Evolutionary conservation across 2,113 vertebrate species (phyloP), one percentile per base, ranked within the genome.

Genomic region (Coryphaenoides rupestris): DNA sequence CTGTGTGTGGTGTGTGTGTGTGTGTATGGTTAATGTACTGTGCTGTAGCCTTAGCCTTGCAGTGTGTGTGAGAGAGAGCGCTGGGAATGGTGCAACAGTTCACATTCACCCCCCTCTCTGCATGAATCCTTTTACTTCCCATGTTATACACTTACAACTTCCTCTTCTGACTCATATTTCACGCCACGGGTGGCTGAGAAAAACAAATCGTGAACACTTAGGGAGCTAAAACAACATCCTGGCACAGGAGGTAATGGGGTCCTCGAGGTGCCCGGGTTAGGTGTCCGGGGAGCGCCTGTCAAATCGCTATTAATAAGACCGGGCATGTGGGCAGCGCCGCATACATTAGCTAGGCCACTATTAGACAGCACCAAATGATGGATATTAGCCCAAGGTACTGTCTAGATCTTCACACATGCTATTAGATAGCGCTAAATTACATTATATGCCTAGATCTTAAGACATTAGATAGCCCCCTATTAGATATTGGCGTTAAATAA

Each of bases 221-320:
- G 65, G 62, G 65, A 69, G 79, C 68, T 84, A 79, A 84, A 82
- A 81, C 79, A 86, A 86, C 81, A 82, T 84, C 79, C 77, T 82
- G 73, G 64, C 77, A 75, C 69, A 77, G 69, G 70, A 76, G 74
- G 73, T 69, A 66, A 69, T 66, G 40, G 66, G 81, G 71, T 76
- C 72, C 69, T 77, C 59, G 59, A 78, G 63, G 67, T 53, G 54
- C 64, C 17, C 13, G 66, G 73, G 78, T 76, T 68, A 66, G 69
- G 61, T 9, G 55, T 80, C 81, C 74, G n/a, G 78, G 73, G 75
- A 77, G 55, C 19, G 52, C 74, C 75, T 77, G 82, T 84, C 84
- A 83, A 70, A 79, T 23, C 58, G 59, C 49, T 69, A 75, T 79
- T 78, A 81, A 84, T 81, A 77, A 83, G 73, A 80, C 71, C 72